phyloP scores from a whole-genome alignment of 2,797 vertebrate genomes.

The Galagoides demidoff region DNA sequence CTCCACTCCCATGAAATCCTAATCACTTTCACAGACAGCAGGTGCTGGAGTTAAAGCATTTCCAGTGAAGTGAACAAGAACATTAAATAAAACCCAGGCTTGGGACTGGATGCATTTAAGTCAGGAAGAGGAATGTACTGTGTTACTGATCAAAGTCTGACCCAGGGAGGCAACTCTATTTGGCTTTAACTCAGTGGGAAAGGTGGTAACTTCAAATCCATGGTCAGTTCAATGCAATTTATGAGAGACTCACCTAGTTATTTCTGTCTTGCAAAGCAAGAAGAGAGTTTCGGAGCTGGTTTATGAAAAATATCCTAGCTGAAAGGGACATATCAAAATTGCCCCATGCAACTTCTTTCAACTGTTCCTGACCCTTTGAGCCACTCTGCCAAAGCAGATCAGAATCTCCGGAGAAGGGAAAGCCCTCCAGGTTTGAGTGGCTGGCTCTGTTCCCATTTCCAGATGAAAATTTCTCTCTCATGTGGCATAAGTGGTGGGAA shows the following conservation, averaged over 20 bases:
- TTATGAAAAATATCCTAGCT: conserved; percentile 64
- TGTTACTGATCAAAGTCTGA: conserved; percentile 68
- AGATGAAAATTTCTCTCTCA: neutral
- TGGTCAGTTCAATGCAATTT: conserved; percentile 80
- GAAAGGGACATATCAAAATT: conserved; percentile 60
- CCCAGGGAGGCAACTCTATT: conserved; percentile 65
- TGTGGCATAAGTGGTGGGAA: neutral
- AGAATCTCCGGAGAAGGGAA: conserved; percentile 48
- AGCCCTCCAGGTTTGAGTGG: neutral
- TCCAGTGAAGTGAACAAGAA: conserved; percentile 78
- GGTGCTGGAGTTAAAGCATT: conserved; percentile 70
- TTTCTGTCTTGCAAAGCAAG: conserved; percentile 69
- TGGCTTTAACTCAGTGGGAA: conserved; percentile 76
- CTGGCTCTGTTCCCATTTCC: neutral
- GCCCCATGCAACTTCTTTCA: conserved; percentile 47
- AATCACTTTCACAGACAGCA: conserved; percentile 76
- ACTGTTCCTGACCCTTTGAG: conserved; percentile 43
- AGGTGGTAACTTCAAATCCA: conserved; percentile 74
- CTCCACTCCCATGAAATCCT: conserved; percentile 70
- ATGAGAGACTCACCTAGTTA: conserved; percentile 65
- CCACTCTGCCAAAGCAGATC: conserved; percentile 8
- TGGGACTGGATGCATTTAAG: conserved; percentile 62
- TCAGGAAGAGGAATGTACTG: conserved; percentile 55
- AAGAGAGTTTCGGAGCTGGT: conserved; percentile 66
- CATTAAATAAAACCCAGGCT: conserved; percentile 72